Evolutionary conservation across 1,140 invertebrate species (phyloP), one percentile per base, ranked within the genome.

Genomic region (Drosophila melanica): DNA sequence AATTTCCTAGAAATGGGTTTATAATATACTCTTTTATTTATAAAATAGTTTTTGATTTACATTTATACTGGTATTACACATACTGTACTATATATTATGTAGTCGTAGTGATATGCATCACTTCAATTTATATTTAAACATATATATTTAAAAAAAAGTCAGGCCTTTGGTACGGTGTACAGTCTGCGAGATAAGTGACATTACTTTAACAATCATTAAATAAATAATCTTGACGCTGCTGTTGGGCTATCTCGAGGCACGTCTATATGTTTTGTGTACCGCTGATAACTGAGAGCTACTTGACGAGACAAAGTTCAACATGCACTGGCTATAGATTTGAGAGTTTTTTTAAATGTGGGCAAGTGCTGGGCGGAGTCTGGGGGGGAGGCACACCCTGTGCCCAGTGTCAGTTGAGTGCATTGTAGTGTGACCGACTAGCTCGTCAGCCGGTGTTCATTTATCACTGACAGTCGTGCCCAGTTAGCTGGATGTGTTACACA

Each of bases 401-500:
- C 54, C 54, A 57, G 23, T 47, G 30, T 2, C 14, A 62, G 57
- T 20, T 60, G 59, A 78, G 50, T 75, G 64, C 60, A 81, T 51
- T 81, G 65, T 64, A 57, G 68, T 65, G 64, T 70, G 60, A 84
- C 73, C 51, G 57, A 48, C 10, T 60, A 8, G 66, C 11, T 39
- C 77, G 64, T 60, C 48, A 65, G 58, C 41, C 58, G 67, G 50
- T 77, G 67, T 79, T 79, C 77, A 89, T 82, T 79, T 73, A 86
- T 89, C 79, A 89, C 71, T 72, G 79, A 67, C 70, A 79, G 75
- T 59, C 75, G 67, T 77, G 70, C 58, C 82, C 74, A 72, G 79
- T 81, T 81, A 66, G 55, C 65, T 70, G 75, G 33, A 37, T 73
- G 78, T 58, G 64, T 44, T 71, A 69, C 60, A 65, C 20, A 27